phyloP scores from a whole-genome alignment of 1,140 invertebrate genomes.

The Delia radicum region DNA sequence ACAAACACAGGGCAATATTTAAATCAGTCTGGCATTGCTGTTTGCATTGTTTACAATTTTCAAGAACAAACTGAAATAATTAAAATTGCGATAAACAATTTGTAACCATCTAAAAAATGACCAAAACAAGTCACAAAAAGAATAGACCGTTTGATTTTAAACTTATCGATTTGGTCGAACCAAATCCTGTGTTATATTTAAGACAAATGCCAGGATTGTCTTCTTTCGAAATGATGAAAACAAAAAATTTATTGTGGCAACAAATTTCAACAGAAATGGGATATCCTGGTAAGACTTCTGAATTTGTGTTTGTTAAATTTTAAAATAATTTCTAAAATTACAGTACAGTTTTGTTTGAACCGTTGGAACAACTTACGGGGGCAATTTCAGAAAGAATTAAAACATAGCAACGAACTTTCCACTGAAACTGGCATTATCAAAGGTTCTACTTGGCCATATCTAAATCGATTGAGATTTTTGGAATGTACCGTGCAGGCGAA shows the following conservation, averaged over 20 bases:
- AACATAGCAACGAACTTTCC: conserved; percentile 27
- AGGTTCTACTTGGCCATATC: conserved; percentile 47
- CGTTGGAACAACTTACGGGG: conserved; percentile 51
- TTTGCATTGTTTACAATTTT: no score
- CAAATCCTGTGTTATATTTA: conserved; percentile 41
- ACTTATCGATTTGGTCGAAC: conserved; percentile 45
- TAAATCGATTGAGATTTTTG: conserved; percentile 42
- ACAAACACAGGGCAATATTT: no score
- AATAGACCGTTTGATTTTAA: conserved; percentile 53
- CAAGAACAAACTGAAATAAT: no score
- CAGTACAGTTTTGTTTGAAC: conserved; percentile 41
- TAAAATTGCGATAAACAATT: no score
- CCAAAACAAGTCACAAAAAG: conserved; percentile 47
- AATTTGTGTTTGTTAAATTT: not conserved
- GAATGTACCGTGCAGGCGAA: conserved; percentile 26
- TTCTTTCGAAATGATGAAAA: conserved; percentile 48
- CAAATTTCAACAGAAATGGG: conserved; percentile 41
- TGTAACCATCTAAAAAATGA: no score
- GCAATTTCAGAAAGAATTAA: conserved; percentile 44
- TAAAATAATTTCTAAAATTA: not conserved
- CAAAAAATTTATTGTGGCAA: conserved; percentile 44
- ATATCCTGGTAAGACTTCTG: conserved; percentile 38
- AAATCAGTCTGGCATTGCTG: no score
- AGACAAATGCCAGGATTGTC: conserved; percentile 41
- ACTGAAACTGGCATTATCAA: conserved; percentile 29